A percentile compares a stretch with the other conserved stretches of the same genome.
Conservation (phyloP, 2,888 invertebrate genomes). For the Rotaria socialis region DNA sequence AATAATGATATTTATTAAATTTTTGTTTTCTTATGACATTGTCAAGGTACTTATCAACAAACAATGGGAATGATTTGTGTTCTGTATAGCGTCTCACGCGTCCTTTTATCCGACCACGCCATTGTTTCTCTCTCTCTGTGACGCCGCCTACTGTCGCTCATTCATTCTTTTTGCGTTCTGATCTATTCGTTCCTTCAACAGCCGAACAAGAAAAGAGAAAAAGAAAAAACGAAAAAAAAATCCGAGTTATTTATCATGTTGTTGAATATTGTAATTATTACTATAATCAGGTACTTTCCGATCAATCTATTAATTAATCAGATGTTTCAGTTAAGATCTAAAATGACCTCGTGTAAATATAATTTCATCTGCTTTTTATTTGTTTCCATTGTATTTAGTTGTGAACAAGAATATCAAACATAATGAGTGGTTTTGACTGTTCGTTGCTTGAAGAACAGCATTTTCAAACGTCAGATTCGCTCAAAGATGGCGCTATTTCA, state of each 20-base stretch:
- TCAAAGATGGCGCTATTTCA: conserved; percentile 35
- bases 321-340: too few relatives aligned
- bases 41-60: neutral
- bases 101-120: neutral
- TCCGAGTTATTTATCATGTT: neutral
- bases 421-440: conserved; percentile 24
- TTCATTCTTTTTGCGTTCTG: conserved; percentile 15
- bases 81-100: neutral
- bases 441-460: conserved; percentile 20
- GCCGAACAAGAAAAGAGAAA: neutral
- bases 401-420: neutral
- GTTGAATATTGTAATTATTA: neutral
- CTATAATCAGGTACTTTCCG: neutral
- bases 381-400: neutral
- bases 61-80: neutral
- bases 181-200: conserved; percentile 12
- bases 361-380: neutral
- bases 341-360: too few relatives aligned
- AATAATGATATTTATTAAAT: neutral
- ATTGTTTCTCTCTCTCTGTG: neutral
- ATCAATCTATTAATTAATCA: too few relatives aligned
- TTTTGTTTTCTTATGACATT: neutral
- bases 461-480: conserved; percentile 27
- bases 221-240: neutral
- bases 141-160: neutral